A percentile compares a stretch with the other conserved stretches of the same genome.
phyloP scores from a whole-genome alignment of 2,797 vertebrate genomes.

The Channallabes apus region DNA sequence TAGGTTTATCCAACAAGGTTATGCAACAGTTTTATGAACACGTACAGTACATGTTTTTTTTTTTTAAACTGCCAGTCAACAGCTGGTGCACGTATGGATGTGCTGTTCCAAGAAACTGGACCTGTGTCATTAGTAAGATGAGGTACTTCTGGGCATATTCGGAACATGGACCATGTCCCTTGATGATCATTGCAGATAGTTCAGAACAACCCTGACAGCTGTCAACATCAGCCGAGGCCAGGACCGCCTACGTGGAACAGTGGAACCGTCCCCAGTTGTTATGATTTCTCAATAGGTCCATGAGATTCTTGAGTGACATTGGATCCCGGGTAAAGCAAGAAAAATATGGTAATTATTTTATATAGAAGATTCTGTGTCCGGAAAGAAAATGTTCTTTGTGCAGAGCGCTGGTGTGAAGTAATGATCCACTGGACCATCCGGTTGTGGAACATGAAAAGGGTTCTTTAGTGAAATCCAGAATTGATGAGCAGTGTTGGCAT shows the following conservation, averaged over 20 bases:
- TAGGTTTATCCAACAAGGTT: neutral
- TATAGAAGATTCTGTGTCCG: neutral
- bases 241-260: no score
- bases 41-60: no score
- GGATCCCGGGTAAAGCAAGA: neutral
- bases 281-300: neutral
- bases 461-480: neutral
- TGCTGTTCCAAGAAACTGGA: neutral
- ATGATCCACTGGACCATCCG: neutral
- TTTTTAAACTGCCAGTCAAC: neutral
- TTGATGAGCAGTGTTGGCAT: neutral
- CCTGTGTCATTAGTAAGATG: neutral
- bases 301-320: neutral
- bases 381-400: neutral
- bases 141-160: neutral
- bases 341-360: neutral
- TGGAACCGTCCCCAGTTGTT: neutral
- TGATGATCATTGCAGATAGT: neutral
- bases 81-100: neutral
- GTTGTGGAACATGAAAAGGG: neutral
- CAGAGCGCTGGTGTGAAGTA: neutral
- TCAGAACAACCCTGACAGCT: neutral
- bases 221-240: no score
- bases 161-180: neutral
- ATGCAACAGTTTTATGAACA: no score